Evolutionary conservation across 53 echinoderm and acorn worm genomes (phyloP).

Genomic region (Apostichopus leukothele): DNA sequence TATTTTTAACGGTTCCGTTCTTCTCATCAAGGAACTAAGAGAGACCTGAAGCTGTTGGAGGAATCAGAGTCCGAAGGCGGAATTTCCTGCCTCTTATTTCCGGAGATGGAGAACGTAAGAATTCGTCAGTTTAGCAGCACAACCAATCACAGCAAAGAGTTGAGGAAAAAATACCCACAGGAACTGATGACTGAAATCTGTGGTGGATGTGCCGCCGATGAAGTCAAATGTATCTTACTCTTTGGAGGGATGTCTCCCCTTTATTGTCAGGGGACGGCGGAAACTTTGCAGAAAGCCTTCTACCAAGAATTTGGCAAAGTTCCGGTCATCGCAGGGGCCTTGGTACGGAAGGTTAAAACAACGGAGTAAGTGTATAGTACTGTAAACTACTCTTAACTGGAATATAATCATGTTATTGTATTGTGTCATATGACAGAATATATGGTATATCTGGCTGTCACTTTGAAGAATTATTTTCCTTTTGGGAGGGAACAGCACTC

Average conservation of each 20-base stretch:
- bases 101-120: slow-evolving; percentile 76
- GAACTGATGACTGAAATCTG: slow-evolving; percentile 49
- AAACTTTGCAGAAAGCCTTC: slow-evolving; percentile 61
- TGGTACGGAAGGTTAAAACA: slow-evolving; percentile 52
- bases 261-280: slow-evolving; percentile 4
- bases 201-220: slow-evolving; percentile 18
- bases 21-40: slow-evolving; percentile 45
- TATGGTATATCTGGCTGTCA: too few species aligned
- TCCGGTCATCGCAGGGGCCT: slow-evolving; percentile 84
- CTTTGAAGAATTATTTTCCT: too few species aligned
- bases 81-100: slow-evolving; percentile 64
- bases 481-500: too few species aligned
- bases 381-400: not conserved
- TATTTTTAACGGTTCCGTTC: not conserved
- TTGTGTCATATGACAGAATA: too few species aligned
- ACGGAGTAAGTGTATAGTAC: slow-evolving; percentile 50
- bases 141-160: slow-evolving; percentile 9
- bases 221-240: slow-evolving; percentile 71
- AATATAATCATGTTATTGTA: too few species aligned
- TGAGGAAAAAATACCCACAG: not conserved
- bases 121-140: slow-evolving; percentile 49
- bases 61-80: slow-evolving; percentile 77
- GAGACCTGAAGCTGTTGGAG: slow-evolving; percentile 41
- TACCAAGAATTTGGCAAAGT: slow-evolving; percentile 40
- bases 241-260: slow-evolving; percentile 47